Base-by-base conservation (phyloP, 2,797 vertebrate genomes). In the Tragelaphus oryx region DNA sequence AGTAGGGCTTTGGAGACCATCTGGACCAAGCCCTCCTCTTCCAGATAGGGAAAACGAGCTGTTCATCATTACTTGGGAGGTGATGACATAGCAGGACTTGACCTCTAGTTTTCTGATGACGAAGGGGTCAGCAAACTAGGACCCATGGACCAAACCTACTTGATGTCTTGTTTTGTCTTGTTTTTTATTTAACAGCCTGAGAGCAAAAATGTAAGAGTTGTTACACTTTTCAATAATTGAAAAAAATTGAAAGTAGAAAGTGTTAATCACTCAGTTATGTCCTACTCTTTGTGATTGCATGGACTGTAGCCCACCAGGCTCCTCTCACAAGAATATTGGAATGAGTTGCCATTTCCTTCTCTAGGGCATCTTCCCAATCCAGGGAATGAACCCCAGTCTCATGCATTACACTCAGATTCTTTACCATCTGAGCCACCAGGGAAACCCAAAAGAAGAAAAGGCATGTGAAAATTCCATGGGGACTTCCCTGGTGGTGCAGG, bases 111-210 rank as follows among this genome's bases (percentile, higher is more conserved):
- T 65, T 33, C 44, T 1, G 0, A 6, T 26, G 6, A 18, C 2
- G 1, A 4, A 1, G 5, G 2, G 4, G 11, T 33, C 57, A 41
- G 22, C 16, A 44, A 48, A 59, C 6, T 0, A 3, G 6, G 18
- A n/a, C 6, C 18, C 46, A 0, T 0, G 8, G 28, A 17, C 9
- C 9, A 16, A 18, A 3, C 26, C 48, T 75, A 24, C 22, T 30
- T 28, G 8, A 22, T 11, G 1, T 17, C 20, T n/a, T 9, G 7
- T 26, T 28, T 92, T 24, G 28, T 54, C 37, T 80, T n/a, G 13
- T 26, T n/a, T 41, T 75, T 80, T 83, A 28, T 75, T 80, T 83
- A 28, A 37, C 6, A 86, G 28, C 30, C 33, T 1, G 30, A 17
- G 14, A 81, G 48, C 52, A 68, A 46, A 76, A 54, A 30, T 60